Base-by-base conservation (phyloP, 1,140 invertebrate species). In the Drosophila fuyamai region DNA sequence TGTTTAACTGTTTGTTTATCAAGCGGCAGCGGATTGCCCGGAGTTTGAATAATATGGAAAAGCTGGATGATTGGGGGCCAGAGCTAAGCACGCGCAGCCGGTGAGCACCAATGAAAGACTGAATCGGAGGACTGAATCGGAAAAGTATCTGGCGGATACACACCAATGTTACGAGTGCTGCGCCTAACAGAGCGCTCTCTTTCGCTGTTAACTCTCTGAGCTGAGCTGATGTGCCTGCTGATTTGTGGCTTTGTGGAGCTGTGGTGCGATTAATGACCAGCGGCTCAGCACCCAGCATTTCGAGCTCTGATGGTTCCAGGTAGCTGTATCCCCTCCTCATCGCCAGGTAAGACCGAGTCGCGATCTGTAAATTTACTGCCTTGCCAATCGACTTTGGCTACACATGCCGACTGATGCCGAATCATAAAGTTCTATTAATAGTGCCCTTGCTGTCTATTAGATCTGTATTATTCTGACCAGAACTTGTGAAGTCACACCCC, bases 1-100 rank as follows among this genome's bases (percentile, higher is more conserved):
- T 88, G 46, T 67, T 79, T 79, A 83, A 86, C 79, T 82, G 72
- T 84, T 79, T 84, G 74, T 88, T 77, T 80, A 84, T 77, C 51
- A 84, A 61, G 76, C 79, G 76, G 63, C 75, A 68, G 79, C 67
- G 47, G 72, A 76, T 57, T 57, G 41, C 57, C 43, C 48, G 55
- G 56, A 77, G 56, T 44, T 68, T 43, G 23, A 14, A 48, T 23
- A 75, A 14, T 23, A 36, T 36, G 51, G 23, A 41, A 41, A 16
- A 32, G 43, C 47, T 35, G 41, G 10, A 12, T 12, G 23, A 41
- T 29, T 41, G 43, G 27, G 60, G 16, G 40, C 10, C 38, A 16
- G 38, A 71, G 67, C 32, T 16, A 44, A 58, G 58, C 75, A 54
- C 68, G 61, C 78, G 65, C 67, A 63, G 53, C 61, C 84, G 85